These are phyloP conservation scores for Apantesis nais DNA, from an alignment of 2,888 invertebrate genomes.

Conservation along the genomic window DNA sequence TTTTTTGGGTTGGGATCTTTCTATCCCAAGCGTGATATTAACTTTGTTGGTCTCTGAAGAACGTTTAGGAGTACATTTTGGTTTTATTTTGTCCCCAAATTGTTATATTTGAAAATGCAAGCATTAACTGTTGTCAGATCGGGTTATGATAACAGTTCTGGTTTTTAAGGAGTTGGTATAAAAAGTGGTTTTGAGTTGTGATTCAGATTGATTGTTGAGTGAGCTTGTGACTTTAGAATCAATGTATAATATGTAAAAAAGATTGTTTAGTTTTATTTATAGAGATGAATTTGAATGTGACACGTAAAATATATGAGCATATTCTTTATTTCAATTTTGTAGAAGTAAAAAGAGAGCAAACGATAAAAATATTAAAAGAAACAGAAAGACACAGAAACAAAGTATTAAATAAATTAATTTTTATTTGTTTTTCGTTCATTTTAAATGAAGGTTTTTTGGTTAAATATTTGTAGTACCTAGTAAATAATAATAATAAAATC, in stretches of 20 bases:
- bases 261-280: neutral
- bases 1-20: slow-evolving; percentile 16
- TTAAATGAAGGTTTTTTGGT: no score
- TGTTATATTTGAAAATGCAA: slow-evolving; percentile 38
- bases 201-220: slow-evolving; percentile 3
- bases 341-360: neutral
- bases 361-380: no score
- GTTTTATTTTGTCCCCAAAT: slow-evolving; percentile 30
- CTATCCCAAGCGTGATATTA: slow-evolving; percentile 23
- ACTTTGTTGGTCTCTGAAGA: slow-evolving; percentile 20
- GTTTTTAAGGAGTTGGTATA: slow-evolving; percentile 24
- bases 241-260: neutral
- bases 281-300: neutral
- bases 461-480: no score
- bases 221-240: neutral
- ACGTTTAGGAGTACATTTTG: slow-evolving; percentile 34
- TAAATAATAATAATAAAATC: no score
- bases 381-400: no score
- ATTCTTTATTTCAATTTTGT: neutral
- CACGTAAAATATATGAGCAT: neutral
- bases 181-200: slow-evolving; percentile 10
- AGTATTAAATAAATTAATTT: no score
- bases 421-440: no score
- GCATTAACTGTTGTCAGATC: slow-evolving; percentile 35
- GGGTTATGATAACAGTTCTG: slow-evolving; percentile 32